A percentile compares a stretch with the other conserved stretches of the same genome.
phyloP scores from a whole-genome alignment of 1,140 invertebrate species.

The Pissodes strobi region DNA sequence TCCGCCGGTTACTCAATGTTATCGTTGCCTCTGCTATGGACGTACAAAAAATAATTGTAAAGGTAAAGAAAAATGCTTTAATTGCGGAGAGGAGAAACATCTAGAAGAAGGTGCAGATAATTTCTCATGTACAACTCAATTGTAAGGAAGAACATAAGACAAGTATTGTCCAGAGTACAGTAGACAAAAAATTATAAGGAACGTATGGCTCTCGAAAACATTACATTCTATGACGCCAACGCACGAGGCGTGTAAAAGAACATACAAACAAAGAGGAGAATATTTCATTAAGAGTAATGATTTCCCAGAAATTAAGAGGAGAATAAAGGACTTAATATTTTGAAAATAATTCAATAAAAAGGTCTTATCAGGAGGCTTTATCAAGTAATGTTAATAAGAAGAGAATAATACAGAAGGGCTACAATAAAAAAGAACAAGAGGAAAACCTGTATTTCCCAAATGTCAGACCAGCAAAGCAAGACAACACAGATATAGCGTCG shows the following conservation, averaged over 20 bases:
- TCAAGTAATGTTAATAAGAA: not conserved
- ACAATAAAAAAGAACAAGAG: not conserved
- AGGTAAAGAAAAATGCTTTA: slow-evolving; percentile 4
- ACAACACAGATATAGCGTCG: too few species aligned
- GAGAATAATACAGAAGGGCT: slow-evolving; percentile 3
- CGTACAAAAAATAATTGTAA: slow-evolving; percentile 25
- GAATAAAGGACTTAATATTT: not conserved
- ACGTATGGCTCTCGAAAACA: too few species aligned
- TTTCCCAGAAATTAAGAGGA: not conserved
- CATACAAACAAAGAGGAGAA: not conserved
- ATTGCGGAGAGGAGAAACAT: slow-evolving; percentile 2
- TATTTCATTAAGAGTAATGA: not conserved
- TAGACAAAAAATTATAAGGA: slow-evolving; percentile 21
- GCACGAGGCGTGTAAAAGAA: not conserved
- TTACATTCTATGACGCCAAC: slow-evolving; percentile 14
- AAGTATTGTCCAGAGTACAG: slow-evolving; percentile 16
- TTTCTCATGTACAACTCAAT: not conserved
- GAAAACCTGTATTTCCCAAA: not conserved
- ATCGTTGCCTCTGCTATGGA: slow-evolving; percentile 11
- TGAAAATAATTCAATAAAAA: not conserved
- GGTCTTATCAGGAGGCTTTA: not conserved
- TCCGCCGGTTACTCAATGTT: slow-evolving; percentile 13
- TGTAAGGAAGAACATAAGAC: slow-evolving; percentile 12
- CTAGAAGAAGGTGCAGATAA: not conserved
- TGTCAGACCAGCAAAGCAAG: too few species aligned